Percentiles rank a stretch among this genome's conserved stretches.
These are phyloP conservation scores for Mythimna lalbum DNA, from an alignment of 2,888 invertebrate species.

Conservation along the genomic window DNA sequence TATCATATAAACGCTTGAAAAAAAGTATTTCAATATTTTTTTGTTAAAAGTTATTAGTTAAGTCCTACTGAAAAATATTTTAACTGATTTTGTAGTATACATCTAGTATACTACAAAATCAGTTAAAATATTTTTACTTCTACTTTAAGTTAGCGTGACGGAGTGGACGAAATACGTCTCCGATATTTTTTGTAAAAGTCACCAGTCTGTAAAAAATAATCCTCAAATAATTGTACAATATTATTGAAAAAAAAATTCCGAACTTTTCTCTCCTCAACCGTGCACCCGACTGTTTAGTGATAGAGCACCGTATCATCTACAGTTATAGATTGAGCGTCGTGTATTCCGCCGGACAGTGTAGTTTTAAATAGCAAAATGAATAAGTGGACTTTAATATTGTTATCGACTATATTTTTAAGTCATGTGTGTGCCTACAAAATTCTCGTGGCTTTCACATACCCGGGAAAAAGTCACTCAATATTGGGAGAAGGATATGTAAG, in stretches of 20 bases:
- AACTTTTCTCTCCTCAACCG: slow-evolving; percentile 20
- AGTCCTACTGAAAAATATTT: too few species aligned
- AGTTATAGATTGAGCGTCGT: slow-evolving; percentile 24
- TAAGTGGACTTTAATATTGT: slow-evolving; percentile 40
- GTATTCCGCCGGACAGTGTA: background rate
- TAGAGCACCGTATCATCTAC: slow-evolving; percentile 8
- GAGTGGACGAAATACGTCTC: too few species aligned
- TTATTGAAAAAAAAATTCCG: background rate
- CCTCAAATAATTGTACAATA: background rate
- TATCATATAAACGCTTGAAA: too few species aligned
- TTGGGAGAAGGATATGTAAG: slow-evolving; percentile 70
- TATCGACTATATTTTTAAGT: slow-evolving; percentile 41
- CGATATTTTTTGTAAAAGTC: too few species aligned
- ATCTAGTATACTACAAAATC: too few species aligned
- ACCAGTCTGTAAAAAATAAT: background rate
- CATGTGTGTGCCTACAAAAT: slow-evolving; percentile 65
- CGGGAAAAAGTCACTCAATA: slow-evolving; percentile 69
- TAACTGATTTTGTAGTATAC: too few species aligned
- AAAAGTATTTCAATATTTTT: too few species aligned
- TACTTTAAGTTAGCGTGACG: too few species aligned
- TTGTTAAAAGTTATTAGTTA: too few species aligned
- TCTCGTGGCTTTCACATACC: slow-evolving; percentile 69
- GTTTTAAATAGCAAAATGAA: slow-evolving; percentile 41
- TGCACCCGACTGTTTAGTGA: background rate
- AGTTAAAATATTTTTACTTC: too few species aligned